phyloP scores from a whole-genome alignment of 2,797 vertebrate genomes.

The Acrocephalus scirpaceus region DNA sequence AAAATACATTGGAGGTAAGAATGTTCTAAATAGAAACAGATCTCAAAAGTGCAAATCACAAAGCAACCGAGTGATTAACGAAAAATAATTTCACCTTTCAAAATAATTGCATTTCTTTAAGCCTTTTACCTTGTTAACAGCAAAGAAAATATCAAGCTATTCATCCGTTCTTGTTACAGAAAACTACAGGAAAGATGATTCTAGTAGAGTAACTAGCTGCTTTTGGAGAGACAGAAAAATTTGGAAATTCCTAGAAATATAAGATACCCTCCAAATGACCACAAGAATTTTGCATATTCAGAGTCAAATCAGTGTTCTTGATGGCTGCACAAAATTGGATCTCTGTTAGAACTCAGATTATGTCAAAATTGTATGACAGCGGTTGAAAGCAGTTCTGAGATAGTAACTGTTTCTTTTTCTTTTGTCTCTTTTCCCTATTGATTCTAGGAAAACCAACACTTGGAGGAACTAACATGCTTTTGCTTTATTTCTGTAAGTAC shows the following conservation, averaged over 20 bases:
- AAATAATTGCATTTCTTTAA: not conserved
- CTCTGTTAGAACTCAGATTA: not conserved
- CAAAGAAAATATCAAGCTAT: not conserved
- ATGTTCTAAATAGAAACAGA: not conserved
- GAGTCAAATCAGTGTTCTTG: not conserved
- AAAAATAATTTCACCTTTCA: not conserved
- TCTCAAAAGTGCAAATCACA: not conserved
- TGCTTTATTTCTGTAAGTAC: not conserved
- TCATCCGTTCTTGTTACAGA: not conserved
- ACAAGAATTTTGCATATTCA: not conserved
- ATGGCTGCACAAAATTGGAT: not conserved
- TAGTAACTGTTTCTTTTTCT: not conserved
- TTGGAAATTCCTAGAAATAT: not conserved
- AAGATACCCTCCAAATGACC: not conserved
- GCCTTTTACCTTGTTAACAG: not conserved
- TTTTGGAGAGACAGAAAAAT: not conserved
- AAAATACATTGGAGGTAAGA: not conserved
- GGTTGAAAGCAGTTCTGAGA: not conserved
- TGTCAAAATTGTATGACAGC: not conserved
- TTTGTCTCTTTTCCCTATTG: not conserved
- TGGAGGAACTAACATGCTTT: not conserved
- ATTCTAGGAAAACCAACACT: not conserved
- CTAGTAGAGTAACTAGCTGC: not conserved
- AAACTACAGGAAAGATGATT: not conserved
- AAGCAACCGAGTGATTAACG: not conserved